Percentiles rank a stretch among this genome's conserved stretches.
phyloP scores from a whole-genome alignment of 2,888 invertebrate species.

The Lydus trimaculatus region DNA sequence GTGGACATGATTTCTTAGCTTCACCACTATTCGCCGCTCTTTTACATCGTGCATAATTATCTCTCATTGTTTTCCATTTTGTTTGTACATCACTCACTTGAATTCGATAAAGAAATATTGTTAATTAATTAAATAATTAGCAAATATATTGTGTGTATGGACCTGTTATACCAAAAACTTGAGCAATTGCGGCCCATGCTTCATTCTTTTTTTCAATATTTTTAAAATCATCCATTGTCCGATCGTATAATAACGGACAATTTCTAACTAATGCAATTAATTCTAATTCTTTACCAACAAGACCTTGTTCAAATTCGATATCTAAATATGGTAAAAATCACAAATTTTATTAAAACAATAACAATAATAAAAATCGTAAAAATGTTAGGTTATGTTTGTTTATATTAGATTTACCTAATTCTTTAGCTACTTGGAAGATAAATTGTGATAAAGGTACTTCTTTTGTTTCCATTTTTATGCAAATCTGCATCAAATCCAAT shows the following conservation, averaged over 20 bases:
- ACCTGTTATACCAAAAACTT: conserved; percentile 39
- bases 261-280: conserved; percentile 42
- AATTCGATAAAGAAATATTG: neutral
- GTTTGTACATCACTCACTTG: conserved; percentile 36
- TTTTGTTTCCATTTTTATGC: neutral
- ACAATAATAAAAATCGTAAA: neutral
- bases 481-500: neutral
- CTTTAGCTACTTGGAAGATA: neutral
- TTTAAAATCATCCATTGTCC: conserved; percentile 37
- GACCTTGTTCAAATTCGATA: conserved; percentile 39
- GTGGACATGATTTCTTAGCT: conserved; percentile 32
- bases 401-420: neutral
- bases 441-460: neutral
- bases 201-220: conserved; percentile 39
- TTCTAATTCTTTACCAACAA: conserved; percentile 43
- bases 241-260: conserved; percentile 42
- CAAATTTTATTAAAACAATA: conserved; percentile 7
- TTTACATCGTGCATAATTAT: conserved; percentile 15
- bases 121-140: neutral
- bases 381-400: neutral
- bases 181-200: conserved; percentile 41
- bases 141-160: conserved; percentile 6
- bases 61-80: conserved; percentile 40
- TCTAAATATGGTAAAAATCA: conserved; percentile 25
- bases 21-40: neutral